These are phyloP conservation scores for Paraescarpia echinospica DNA, from an alignment of 1,140 invertebrate species.

Conservation along the genomic window DNA sequence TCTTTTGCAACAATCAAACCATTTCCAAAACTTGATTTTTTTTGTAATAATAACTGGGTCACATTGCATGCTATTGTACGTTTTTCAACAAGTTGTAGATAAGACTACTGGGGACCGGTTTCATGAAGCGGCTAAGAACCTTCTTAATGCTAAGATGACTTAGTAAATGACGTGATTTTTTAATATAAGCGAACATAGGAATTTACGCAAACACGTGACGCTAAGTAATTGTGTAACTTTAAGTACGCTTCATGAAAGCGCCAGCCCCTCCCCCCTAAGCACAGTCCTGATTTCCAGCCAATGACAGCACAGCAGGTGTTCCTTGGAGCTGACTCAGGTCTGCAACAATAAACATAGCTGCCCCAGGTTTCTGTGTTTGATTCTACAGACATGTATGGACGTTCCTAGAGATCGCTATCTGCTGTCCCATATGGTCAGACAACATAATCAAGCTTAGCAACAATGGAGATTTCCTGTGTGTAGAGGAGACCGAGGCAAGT, in stretches of 20 bases:
- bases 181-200: no score
- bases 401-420: background rate
- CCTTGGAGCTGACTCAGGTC: background rate
- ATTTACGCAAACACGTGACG: no score
- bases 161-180: no score
- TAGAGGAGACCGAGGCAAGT: background rate
- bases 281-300: background rate
- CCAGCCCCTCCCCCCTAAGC: no score
- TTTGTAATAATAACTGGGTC: background rate
- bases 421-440: background rate
- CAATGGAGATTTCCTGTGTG: background rate
- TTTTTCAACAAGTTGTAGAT: background rate
- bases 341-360: background rate
- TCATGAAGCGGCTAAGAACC: no score
- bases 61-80: background rate
- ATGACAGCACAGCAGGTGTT: background rate
- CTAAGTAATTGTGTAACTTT: no score
- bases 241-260: no score
- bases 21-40: no score
- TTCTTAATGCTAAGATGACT: no score
- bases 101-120: background rate
- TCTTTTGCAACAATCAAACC: no score
- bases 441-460: background rate
- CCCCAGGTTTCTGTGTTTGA: background rate
- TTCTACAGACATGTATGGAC: background rate